These are phyloP conservation scores for Listrodromus nycthemerus DNA, from an alignment of 2,888 invertebrate genomes.

Conservation along the genomic window DNA sequence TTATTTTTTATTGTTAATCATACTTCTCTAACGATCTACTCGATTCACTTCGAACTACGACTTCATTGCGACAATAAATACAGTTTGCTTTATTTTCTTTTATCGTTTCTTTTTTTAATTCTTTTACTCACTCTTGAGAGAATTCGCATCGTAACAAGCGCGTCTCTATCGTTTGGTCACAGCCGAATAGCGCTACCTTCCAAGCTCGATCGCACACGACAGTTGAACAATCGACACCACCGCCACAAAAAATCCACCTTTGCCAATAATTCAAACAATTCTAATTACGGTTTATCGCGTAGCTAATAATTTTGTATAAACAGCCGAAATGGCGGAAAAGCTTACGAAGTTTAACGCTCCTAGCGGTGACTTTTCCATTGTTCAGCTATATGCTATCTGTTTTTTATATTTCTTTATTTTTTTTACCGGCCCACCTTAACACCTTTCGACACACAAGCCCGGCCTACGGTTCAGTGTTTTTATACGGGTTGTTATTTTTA, in stretches of 20 bases:
- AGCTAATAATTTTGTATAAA: conserved; percentile 65
- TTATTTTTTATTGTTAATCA: conserved; percentile 37
- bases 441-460: conserved; percentile 65
- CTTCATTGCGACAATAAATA: conserved; percentile 63
- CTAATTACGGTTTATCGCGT: conserved; percentile 43
- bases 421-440: conserved; percentile 73
- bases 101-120: not conserved
- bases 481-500: conserved; percentile 61
- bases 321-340: conserved; percentile 66
- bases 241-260: conserved; percentile 41
- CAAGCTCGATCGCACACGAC: conserved; percentile 50
- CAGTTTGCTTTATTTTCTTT: conserved; percentile 48
- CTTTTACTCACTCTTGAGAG: conserved; percentile 16
- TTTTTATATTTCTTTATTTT: conserved; percentile 43
- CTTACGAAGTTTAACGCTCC: conserved; percentile 57
- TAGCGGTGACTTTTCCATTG: conserved; percentile 76
- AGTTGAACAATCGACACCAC: conserved; percentile 48
- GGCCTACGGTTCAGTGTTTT: conserved; percentile 27
- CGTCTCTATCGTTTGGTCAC: conserved; percentile 66
- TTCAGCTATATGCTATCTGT: conserved; percentile 70
- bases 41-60: conserved; percentile 47
- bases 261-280: conserved; percentile 39
- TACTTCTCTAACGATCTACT: conserved; percentile 37
- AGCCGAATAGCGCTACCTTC: conserved; percentile 68
- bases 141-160: conserved; percentile 4